Conservation (phyloP, 2,888 invertebrate species). For the Acanthosoma haemorrhoidale region DNA sequence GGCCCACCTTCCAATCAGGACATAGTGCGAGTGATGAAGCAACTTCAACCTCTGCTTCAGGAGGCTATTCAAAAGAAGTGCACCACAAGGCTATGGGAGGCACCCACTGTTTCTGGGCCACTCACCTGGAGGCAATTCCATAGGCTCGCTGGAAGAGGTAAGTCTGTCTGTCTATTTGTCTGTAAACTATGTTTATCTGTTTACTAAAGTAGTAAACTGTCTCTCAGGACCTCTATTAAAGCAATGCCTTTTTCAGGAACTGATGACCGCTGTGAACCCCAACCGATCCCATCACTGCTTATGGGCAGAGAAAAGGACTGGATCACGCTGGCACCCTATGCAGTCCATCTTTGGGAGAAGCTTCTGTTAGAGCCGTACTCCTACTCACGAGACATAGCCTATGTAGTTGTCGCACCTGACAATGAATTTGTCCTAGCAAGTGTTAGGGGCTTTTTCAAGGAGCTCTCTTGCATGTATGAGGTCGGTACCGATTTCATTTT, state of each 20-base stretch:
- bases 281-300: constrained; percentile 89
- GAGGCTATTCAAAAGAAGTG: constrained; percentile 94
- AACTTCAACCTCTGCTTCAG: constrained; percentile 84
- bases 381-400: constrained; percentile 89
- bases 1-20: constrained; percentile 86
- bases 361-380: constrained; percentile 95
- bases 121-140: constrained; percentile 98
- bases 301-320: constrained; percentile 95
- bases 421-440: constrained; percentile 73
- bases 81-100: constrained; percentile 82
- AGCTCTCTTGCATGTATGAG: constrained; percentile 89
- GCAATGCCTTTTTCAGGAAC: constrained; percentile 53
- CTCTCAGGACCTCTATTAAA: not conserved
- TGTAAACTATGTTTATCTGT: not conserved
- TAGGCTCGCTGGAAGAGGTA: constrained; percentile 81
- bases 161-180: constrained; percentile 21
- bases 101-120: constrained; percentile 88
- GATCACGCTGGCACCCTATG: constrained; percentile 89
- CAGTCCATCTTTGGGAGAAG: constrained; percentile 93
- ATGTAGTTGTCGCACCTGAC: constrained; percentile 90
- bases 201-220: not conserved
- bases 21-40: constrained; percentile 83
- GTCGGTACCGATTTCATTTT: too few species aligned
- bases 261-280: constrained; percentile 93
- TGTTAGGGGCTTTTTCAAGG: constrained; percentile 83